Base-by-base conservation (phyloP, 1,140 invertebrate species). In the Pachyrhynchus sulphureomaculatus region DNA sequence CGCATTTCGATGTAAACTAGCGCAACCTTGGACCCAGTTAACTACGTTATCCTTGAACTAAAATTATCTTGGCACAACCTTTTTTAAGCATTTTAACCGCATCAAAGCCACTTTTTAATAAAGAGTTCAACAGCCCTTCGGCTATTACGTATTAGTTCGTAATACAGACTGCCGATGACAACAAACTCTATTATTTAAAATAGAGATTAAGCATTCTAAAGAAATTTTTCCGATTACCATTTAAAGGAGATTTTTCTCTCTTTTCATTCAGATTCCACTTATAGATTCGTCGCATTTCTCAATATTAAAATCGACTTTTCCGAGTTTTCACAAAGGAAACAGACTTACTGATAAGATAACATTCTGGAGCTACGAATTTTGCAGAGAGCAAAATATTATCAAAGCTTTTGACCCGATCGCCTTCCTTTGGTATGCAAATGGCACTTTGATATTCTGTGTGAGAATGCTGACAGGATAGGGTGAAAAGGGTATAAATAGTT, bases 251-350 rank as follows among this genome's bases (percentile, higher is more conserved):
- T 26, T n/a, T 32, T 49, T 42, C 26, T 4, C 21, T 36, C 9
- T 32, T 54, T 10, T 4, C 37, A 10, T 17, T 29, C 10, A 58
- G 55, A 58, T 58, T 20, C 55, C 44, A 48, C 55, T 58, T 58
- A 48, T 58, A 58, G 55, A 58, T 58, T 58, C 55, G 53, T 56
- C 42, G 53, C 42, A 33, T 45, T 45, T 56, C 55, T 58, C 45
- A 26, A 58, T 58, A 58, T 58, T 58, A 58, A 58, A 58, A 58
- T 58, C 44, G 55, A 58, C 42, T 58, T 58, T 58, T 48, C 55
- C 23, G 8, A 17, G 15, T 17, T 47, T 20, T 32, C 20, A 36
- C 26, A 58, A 58, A 58, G 53, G 53, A 56, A 56, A 56, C 53
- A 56, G 45, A 58, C 55, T 58, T 49, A 58, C 29, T 41, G 55